Percentiles rank a stretch among this genome's conserved stretches.
Evolutionary conservation across 1,140 invertebrate genomes (phyloP).

Genomic region (Drosophila lacertosa): DNA sequence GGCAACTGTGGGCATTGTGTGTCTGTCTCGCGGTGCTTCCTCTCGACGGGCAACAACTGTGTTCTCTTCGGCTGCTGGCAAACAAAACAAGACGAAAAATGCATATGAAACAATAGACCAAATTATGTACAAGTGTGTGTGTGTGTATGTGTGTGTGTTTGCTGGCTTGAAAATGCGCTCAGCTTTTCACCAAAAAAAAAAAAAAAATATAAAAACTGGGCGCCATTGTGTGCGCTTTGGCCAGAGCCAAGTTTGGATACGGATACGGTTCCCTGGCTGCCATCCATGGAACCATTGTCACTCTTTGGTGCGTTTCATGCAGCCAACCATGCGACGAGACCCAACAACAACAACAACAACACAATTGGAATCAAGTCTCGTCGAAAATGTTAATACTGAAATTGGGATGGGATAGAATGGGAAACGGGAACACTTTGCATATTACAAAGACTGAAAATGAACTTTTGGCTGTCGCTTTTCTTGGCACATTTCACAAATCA

Average conservation of each 20-base stretch:
- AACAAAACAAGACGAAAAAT: conserved; percentile 27
- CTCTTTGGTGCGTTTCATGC: conserved; percentile 56
- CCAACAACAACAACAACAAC: conserved; percentile 2
- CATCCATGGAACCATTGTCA: conserved; percentile 52
- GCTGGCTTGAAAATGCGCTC: conserved; percentile 42
- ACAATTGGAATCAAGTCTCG: conserved; percentile 25
- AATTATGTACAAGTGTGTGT: conserved; percentile 29
- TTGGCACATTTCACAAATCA: conserved; percentile 21
- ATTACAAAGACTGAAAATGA: conserved; percentile 37
- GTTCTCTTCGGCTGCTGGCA: conserved; percentile 15
- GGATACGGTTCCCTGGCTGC: conserved; percentile 42
- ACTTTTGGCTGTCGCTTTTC: conserved; percentile 17
- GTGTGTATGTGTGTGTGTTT: conserved; percentile 15
- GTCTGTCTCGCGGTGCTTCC: conserved; percentile 17
- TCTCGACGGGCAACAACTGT: conserved; percentile 42
- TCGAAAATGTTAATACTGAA: conserved; percentile 31
- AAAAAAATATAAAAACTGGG: too few species aligned
- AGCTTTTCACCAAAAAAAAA: conserved; percentile 54
- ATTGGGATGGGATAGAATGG: conserved; percentile 15
- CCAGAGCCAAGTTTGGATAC: conserved; percentile 43
- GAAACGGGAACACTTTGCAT: conserved; percentile 32
- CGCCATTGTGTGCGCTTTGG: conserved; percentile 43
- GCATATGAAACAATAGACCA: conserved; percentile 53
- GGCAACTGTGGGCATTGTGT: conserved; percentile 42
- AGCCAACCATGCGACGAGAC: conserved; percentile 47